These are phyloP conservation scores for Subanguina moxae DNA, from an alignment of 1,140 invertebrate species.

Conservation along the genomic window DNA sequence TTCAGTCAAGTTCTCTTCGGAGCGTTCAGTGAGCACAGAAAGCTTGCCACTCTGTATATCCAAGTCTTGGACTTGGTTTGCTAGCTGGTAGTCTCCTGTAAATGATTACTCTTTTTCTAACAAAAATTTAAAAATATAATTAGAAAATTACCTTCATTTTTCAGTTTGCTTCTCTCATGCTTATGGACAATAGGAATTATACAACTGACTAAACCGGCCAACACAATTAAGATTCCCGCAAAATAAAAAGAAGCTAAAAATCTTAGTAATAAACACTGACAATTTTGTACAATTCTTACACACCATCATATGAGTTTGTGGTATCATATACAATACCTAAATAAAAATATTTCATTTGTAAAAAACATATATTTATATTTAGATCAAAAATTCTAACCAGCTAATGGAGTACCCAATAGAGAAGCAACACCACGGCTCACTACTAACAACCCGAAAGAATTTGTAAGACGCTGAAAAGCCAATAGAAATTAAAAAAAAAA, in stretches of 20 bases:
- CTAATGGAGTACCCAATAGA: slow-evolving; percentile 71
- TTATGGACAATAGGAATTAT: slow-evolving; percentile 44
- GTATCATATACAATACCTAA: slow-evolving; percentile 55
- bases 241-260: slow-evolving; percentile 45
- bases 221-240: slow-evolving; percentile 50
- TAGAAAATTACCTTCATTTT: slow-evolving; percentile 54
- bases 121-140: not conserved
- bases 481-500: slow-evolving; percentile 64
- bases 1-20: slow-evolving; percentile 58
- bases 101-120: not conserved
- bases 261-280: no score
- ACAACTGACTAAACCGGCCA: slow-evolving; percentile 53
- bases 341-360: slow-evolving; percentile 11
- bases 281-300: no score
- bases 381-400: slow-evolving; percentile 61
- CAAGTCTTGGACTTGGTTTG: slow-evolving; percentile 29
- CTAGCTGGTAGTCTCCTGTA: slow-evolving; percentile 38
- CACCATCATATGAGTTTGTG: slow-evolving; percentile 51
- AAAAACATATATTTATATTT: not conserved
- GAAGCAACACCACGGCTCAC: slow-evolving; percentile 85
- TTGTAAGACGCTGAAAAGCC: slow-evolving; percentile 91
- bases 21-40: slow-evolving; percentile 55
- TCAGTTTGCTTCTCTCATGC: slow-evolving; percentile 37
- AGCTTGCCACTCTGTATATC: slow-evolving; percentile 54
- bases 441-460: slow-evolving; percentile 90